phyloP scores from a whole-genome alignment of 2,797 vertebrate genomes.

The Taenioides sp. region DNA sequence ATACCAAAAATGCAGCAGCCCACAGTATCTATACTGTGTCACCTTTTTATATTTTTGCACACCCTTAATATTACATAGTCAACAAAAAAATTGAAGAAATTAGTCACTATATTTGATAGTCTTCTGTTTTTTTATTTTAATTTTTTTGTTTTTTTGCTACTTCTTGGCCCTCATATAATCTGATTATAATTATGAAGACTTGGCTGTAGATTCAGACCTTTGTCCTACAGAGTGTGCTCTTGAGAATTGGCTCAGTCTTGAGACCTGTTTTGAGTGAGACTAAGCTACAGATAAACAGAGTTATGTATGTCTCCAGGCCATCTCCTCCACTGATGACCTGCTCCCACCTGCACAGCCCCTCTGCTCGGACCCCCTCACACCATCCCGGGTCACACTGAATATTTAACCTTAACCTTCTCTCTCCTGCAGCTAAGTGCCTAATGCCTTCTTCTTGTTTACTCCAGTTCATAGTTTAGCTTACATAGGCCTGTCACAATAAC shows the following conservation, averaged over 20 bases:
- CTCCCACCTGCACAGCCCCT: slow-evolving; percentile 34
- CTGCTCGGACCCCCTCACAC: slow-evolving; percentile 44
- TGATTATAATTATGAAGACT: slow-evolving; percentile 19
- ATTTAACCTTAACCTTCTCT: slow-evolving; percentile 46
- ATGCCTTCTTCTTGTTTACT: slow-evolving; percentile 50
- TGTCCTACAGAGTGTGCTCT: slow-evolving; percentile 10
- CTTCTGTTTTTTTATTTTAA: no score
- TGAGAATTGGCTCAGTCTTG: neutral
- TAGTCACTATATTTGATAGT: no score
- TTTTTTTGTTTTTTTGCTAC: no score
- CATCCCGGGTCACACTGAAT: slow-evolving; percentile 39
- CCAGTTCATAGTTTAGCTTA: slow-evolving; percentile 21
- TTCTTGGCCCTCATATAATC: neutral
- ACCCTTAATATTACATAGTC: no score
- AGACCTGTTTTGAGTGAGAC: slow-evolving; percentile 6
- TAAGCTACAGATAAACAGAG: neutral
- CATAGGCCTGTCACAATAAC: no score
- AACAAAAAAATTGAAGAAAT: no score
- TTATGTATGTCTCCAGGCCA: slow-evolving; percentile 21
- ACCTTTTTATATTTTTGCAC: no score
- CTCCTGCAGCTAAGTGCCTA: slow-evolving; percentile 28
- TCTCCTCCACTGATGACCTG: slow-evolving; percentile 33
- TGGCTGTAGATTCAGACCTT: slow-evolving; percentile 1
- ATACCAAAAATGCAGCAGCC: no score
- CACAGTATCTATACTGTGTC: no score